Evolutionary conservation across 2,113 vertebrate genomes (phyloP).

Genomic region (Cettia cetti): DNA sequence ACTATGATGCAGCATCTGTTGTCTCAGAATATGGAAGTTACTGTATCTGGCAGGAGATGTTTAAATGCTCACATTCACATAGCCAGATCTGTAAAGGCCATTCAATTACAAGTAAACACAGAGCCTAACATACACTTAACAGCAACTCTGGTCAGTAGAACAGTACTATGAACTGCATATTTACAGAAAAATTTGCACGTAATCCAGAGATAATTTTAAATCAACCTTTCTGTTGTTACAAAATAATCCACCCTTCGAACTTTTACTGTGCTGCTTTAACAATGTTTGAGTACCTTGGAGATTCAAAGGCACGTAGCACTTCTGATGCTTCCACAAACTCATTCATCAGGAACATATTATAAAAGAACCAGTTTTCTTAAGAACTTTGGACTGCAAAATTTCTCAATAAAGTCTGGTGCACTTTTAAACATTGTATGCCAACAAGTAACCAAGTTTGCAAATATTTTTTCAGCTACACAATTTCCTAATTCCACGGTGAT

Average conservation of each 20-base stretch:
- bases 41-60: not conserved
- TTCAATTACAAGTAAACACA: not conserved
- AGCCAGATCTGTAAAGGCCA: slow-evolving; percentile 4
- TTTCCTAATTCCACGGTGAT: not conserved
- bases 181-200: not conserved
- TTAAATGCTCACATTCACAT: not conserved
- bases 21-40: not conserved
- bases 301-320: not conserved
- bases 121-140: not conserved
- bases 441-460: not conserved
- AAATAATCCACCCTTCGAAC: not conserved
- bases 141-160: not conserved
- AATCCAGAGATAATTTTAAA: not conserved
- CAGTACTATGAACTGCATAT: not conserved
- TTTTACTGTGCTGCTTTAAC: not conserved
- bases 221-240: not conserved
- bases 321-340: not conserved
- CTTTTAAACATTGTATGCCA: not conserved
- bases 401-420: not conserved
- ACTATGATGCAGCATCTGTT: not conserved
- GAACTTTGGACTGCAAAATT: not conserved
- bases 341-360: not conserved
- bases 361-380: not conserved
- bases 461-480: not conserved
- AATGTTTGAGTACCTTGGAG: not conserved